Base-by-base conservation (phyloP, 2,113 vertebrate species). In the Zingel zingel region DNA sequence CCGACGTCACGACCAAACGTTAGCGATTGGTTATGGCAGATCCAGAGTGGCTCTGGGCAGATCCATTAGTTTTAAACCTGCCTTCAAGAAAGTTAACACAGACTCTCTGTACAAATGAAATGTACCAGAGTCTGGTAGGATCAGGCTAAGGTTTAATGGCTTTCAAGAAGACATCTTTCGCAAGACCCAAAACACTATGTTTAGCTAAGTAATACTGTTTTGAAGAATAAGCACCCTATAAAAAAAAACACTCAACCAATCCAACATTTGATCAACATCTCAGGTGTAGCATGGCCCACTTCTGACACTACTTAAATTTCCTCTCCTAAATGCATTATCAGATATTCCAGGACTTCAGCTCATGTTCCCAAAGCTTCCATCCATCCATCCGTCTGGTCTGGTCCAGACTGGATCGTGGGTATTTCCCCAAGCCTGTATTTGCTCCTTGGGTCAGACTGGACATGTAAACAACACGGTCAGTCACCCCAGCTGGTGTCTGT, bases 341-440 rank as follows among this genome's bases (percentile, higher is more conserved):
- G 59, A 85, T 45, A 84, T 88, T 59, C 23, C 0, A 0, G 25
- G 74, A 79, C 83, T 67, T 47, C 85, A 82, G 86, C 82, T 91
- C 91, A 66, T 82, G 84, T 92, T 92, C 67, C 70, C 83, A 82
- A 86, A 81, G 73, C 77, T 92, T 90, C 86, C 78, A 57, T 54
- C 73, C 27, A 16, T 54, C 73, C 27, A 12, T 48, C n/a, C 9
- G 21, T 48, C 80, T 76, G 62, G 80, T 78, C 76, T 67, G 68
- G 74, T 69, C 78, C 69, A 59, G 73, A 64, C 78, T 47, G 53
- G 47, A 85, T 67, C 2, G 25, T 19, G 70, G 86, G 67, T 62
- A 70, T 74, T 79, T 57, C 65, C 85, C 67, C 0, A 0, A 77
- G 47, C 43, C 71, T 50, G 27, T 56, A 68, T 75, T 73, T 61